Evolutionary conservation across 23 tunicate species (phyloP).

Genomic region (Trididemnum miniatum): DNA sequence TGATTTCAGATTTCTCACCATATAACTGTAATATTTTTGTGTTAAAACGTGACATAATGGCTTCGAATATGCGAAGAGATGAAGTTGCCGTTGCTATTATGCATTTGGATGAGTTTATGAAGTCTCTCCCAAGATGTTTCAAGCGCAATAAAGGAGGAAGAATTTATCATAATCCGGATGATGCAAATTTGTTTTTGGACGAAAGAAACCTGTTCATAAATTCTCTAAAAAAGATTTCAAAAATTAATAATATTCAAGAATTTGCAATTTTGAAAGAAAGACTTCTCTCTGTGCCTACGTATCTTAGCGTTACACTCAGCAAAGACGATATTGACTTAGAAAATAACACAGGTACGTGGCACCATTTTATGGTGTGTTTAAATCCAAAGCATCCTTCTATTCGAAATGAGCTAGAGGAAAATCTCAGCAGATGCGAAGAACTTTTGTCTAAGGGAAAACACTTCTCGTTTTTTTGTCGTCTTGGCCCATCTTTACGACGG

Average conservation of each 20-base stretch:
- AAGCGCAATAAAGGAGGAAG: not conserved
- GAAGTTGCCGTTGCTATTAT: slow-evolving; percentile 19
- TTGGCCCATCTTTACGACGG: not conserved
- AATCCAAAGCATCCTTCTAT: slow-evolving; percentile 6
- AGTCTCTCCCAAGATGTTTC: slow-evolving; percentile 5
- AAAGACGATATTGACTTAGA: not conserved
- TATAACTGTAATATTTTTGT: no score
- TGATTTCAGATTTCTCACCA: no score
- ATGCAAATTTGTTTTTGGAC: slow-evolving; percentile 26
- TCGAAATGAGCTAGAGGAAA: not conserved
- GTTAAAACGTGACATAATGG: no score
- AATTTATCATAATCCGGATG: slow-evolving; percentile 20
- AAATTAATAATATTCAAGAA: not conserved
- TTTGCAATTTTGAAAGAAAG: not conserved
- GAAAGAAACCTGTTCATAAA: slow-evolving; percentile 9
- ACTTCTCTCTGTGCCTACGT: slow-evolving; percentile 13
- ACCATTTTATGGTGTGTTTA: slow-evolving; percentile 22
- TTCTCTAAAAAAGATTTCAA: not conserved
- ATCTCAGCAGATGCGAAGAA: slow-evolving; percentile 3
- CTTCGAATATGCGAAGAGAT: not conserved
- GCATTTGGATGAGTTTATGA: slow-evolving; percentile 26
- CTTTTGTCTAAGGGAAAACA: not conserved
- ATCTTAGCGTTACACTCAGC: slow-evolving; percentile 10
- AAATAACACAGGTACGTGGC: not conserved
- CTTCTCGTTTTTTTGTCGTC: not conserved